Evolutionary conservation across 1,140 invertebrate species (phyloP).

Genomic region (Conopomorpha cramerella): DNA sequence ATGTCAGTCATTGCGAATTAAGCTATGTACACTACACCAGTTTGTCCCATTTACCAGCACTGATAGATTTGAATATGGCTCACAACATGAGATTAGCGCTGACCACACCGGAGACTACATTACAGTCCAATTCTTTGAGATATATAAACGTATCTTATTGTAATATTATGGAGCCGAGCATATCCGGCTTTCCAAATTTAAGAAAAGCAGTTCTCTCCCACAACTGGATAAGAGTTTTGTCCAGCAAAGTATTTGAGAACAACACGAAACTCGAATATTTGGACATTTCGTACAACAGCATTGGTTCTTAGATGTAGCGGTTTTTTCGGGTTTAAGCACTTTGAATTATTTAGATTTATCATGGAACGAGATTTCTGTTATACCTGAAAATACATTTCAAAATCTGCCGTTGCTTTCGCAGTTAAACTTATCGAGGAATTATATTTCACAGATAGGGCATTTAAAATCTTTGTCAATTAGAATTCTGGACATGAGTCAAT

Average conservation of each 20-base stretch:
- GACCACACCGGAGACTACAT: constrained; percentile 24
- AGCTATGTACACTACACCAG: constrained; percentile 45
- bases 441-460: constrained; percentile 63
- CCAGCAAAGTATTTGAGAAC: constrained; percentile 62
- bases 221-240: constrained; percentile 64
- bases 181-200: constrained; percentile 65
- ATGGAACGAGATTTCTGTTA: constrained; percentile 64
- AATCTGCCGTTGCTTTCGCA: constrained; percentile 61
- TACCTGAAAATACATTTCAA: constrained; percentile 59
- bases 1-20: constrained; percentile 62
- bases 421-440: constrained; percentile 68
- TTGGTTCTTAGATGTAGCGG: constrained; percentile 59
- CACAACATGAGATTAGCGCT: constrained; percentile 59
- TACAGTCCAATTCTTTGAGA: constrained; percentile 60
- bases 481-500: constrained; percentile 62
- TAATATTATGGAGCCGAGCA: constrained; percentile 64
- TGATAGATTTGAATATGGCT: constrained; percentile 57
- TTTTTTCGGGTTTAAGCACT: constrained; percentile 62
- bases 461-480: constrained; percentile 60
- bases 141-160: constrained; percentile 68
- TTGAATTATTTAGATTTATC: constrained; percentile 67
- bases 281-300: constrained; percentile 68
- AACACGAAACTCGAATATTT: constrained; percentile 65
- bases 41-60: constrained; percentile 49
- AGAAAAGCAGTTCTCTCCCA: constrained; percentile 61